Evolutionary conservation across 2,888 invertebrate genomes (phyloP), one percentile per base, ranked within the genome.

Genomic region (Corbicula japonica): DNA sequence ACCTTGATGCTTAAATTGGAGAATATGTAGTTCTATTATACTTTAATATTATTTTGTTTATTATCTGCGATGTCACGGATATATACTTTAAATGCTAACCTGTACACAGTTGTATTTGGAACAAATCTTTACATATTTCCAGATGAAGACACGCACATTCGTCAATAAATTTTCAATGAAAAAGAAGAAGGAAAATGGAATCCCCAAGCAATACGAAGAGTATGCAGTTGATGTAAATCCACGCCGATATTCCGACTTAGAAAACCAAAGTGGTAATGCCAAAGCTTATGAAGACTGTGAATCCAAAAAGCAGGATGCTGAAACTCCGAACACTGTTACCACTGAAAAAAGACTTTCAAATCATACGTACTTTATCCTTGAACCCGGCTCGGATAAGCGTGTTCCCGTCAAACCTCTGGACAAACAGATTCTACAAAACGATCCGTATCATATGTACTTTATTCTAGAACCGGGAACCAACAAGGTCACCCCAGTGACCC

Each of bases 361-460:
- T 34, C 66, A 66, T 52, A 32, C 26, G 32, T 72, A 72, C 60
- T 52, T 50, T 30, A 72, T 72, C 28, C 41, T 72, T 0, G 71
- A 72, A 18, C 71, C 71, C 4, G 62, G 71, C 1, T 52, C 62
- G 15, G 54, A 62, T 26, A 72, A 72, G 35, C 50, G 62, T 38
- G 52, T 72, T 38, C 62, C 61, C 23, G 71, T 72, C 5, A 72
- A 32, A 44, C 44, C 50, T 5, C 34, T 72, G 10, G 46, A 58
- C 26, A 44, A 15, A 26, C 54, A 62, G 1, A 62, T 48, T 15
- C 21, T 62, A 3, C 18, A 28, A 21, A 28, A 41, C n/a, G 62
- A 72, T 18, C 66, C 52, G 23, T 21, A 28, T 28, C 54, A 72
- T 35, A 54, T 72, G 18, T 72, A 72, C 41, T 72, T 72, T 26